Percentiles rank a stretch among this genome's conserved stretches.
Evolutionary conservation across 2,797 vertebrate species (phyloP).

Genomic region (Acanthiza pusilla): DNA sequence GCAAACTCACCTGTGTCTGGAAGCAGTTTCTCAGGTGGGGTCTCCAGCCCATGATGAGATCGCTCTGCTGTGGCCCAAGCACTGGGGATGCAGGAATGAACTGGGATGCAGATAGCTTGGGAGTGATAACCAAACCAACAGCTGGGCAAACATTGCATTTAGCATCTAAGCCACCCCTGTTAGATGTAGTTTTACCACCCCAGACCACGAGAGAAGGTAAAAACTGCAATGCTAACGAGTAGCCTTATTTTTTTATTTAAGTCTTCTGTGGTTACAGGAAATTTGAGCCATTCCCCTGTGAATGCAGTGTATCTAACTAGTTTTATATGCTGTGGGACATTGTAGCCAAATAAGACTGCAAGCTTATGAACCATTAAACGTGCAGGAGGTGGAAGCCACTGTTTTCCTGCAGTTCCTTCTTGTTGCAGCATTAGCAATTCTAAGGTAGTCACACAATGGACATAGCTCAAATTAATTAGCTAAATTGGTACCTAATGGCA

Average conservation of each 20-base stretch:
- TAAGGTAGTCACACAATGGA: neutral
- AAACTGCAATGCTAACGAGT: neutral
- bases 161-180: neutral
- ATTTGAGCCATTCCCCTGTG: neutral
- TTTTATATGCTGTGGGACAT: neutral
- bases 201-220: neutral
- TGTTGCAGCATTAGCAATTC: constrained; percentile 10
- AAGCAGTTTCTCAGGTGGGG: neutral
- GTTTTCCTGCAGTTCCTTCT: neutral
- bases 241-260: neutral
- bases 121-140: neutral
- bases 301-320: neutral
- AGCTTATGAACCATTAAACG: constrained; percentile 26
- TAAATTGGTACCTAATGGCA: constrained; percentile 33
- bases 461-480: constrained; percentile 39
- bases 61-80: neutral
- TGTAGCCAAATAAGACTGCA: neutral
- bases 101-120: neutral
- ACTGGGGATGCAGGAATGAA: neutral
- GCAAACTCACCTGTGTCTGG: neutral
- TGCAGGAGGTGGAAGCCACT: neutral
- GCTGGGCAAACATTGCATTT: neutral
- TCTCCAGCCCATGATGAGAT: neutral
- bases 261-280: neutral
- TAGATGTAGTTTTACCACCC: neutral